Percentiles rank a stretch among this genome's conserved stretches.
These are phyloP conservation scores for Tyria jacobaeae DNA, from an alignment of 2,888 invertebrate species.

Conservation along the genomic window DNA sequence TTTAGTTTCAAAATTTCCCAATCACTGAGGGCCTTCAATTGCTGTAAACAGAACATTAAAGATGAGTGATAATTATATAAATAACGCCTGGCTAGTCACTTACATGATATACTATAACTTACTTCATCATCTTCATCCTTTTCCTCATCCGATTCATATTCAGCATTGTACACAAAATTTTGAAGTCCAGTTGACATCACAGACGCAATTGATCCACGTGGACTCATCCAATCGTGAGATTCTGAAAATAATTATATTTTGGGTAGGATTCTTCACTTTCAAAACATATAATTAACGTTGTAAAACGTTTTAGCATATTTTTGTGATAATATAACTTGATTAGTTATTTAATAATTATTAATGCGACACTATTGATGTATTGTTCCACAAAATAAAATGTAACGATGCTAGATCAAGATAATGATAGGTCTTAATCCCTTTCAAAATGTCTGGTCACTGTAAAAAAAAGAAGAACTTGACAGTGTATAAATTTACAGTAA, in stretches of 20 bases:
- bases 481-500: too few relatives aligned
- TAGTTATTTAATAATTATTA: too few relatives aligned
- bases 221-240: slow-evolving; percentile 81
- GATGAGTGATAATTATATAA: neutral
- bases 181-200: slow-evolving; percentile 76
- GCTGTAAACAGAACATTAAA: slow-evolving; percentile 45
- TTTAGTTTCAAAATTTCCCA: slow-evolving; percentile 87
- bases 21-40: slow-evolving; percentile 70
- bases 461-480: too few relatives aligned
- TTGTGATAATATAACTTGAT: too few relatives aligned
- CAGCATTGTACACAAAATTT: slow-evolving; percentile 73
- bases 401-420: too few relatives aligned
- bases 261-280: neutral
- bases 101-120: slow-evolving; percentile 17
- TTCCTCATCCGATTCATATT: slow-evolving; percentile 68
- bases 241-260: slow-evolving; percentile 53
- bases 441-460: too few relatives aligned
- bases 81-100: neutral
- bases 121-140: slow-evolving; percentile 75
- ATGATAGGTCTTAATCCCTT: too few relatives aligned
- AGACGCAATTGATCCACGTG: slow-evolving; percentile 77
- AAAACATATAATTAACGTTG: too few relatives aligned
- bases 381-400: too few relatives aligned
- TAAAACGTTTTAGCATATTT: too few relatives aligned
- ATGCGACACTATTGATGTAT: too few relatives aligned